Conservation (phyloP, 2,797 vertebrate species). For the Eleutherodactylus coqui region DNA sequence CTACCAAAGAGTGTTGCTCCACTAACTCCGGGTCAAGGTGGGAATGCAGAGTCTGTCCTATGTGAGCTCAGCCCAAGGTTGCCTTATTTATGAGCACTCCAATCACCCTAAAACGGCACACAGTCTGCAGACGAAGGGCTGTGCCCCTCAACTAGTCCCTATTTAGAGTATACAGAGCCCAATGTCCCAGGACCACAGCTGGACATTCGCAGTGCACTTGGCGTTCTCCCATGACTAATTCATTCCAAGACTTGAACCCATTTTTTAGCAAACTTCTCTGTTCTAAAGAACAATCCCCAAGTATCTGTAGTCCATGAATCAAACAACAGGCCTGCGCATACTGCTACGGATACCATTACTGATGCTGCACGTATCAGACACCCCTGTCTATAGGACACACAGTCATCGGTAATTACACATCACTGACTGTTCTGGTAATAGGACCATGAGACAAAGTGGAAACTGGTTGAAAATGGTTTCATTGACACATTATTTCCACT, state of each 20-base stretch:
- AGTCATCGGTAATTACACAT: too few relatives aligned
- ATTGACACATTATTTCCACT: neutral
- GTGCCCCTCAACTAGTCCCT: neutral
- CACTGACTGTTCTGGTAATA: too few relatives aligned
- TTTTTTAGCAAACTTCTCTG: neutral
- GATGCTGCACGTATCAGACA: too few relatives aligned
- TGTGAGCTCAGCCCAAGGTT: neutral
- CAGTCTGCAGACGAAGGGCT: neutral
- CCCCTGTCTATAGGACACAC: too few relatives aligned
- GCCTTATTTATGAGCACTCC: constrained; percentile 38
- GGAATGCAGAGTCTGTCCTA: neutral
- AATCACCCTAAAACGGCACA: neutral
- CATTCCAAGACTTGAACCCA: neutral
- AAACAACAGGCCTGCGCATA: neutral
- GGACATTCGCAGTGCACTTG: neutral
- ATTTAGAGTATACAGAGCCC: neutral
- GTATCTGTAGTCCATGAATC: neutral
- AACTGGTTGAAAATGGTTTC: neutral
- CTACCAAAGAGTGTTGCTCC: constrained; percentile 44
- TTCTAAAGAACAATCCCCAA: neutral
- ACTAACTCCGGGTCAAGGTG: neutral
- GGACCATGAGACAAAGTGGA: neutral
- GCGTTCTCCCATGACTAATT: too few relatives aligned
- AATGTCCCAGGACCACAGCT: neutral
- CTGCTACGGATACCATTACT: neutral